Evolutionary conservation across 1,140 invertebrate genomes (phyloP).

Genomic region (Augochlora pura): DNA sequence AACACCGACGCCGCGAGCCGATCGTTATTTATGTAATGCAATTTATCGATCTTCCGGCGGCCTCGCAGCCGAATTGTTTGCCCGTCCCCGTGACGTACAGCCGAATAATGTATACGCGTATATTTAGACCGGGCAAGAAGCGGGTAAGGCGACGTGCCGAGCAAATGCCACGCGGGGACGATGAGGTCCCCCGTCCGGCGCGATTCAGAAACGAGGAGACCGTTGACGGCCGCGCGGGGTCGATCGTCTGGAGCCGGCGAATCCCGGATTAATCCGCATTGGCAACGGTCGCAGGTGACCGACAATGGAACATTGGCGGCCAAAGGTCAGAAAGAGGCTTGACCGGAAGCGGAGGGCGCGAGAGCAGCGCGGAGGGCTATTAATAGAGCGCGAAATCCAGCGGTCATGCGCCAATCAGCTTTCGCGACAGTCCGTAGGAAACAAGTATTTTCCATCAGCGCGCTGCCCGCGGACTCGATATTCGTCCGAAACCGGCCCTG

Average conservation of each 20-base stretch:
- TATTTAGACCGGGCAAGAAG: not conserved
- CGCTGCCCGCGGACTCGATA: slow-evolving; percentile 48
- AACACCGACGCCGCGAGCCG: slow-evolving; percentile 25
- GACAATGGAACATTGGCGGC: slow-evolving; percentile 3
- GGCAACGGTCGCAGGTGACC: not conserved
- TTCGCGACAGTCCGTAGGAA: slow-evolving; percentile 70
- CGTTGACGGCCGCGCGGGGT: not conserved
- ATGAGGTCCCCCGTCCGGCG: not conserved
- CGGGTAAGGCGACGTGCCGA: not conserved
- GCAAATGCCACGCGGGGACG: not conserved
- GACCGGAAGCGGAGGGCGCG: slow-evolving; percentile 3
- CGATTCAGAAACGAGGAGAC: not conserved
- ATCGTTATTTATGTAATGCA: slow-evolving; percentile 40
- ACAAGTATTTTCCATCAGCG: slow-evolving; percentile 77
- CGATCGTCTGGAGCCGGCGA: not conserved
- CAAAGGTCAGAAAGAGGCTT: slow-evolving; percentile 20
- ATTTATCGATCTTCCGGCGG: slow-evolving; percentile 29
- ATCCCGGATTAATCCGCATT: slow-evolving; percentile 32
- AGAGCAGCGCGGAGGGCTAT: slow-evolving; percentile 44
- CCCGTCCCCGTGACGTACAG: slow-evolving; percentile 1
- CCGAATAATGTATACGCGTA: slow-evolving; percentile 28
- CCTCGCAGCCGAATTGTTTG: slow-evolving; percentile 28
- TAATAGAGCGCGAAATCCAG: slow-evolving; percentile 61
- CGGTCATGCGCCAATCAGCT: slow-evolving; percentile 72
- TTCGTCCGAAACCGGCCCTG: slow-evolving; percentile 19